A percentile compares a stretch with the other conserved stretches of the same genome.
Conservation (phyloP, 2,113 vertebrate species). For the Dipodomys spectabilis region DNA sequence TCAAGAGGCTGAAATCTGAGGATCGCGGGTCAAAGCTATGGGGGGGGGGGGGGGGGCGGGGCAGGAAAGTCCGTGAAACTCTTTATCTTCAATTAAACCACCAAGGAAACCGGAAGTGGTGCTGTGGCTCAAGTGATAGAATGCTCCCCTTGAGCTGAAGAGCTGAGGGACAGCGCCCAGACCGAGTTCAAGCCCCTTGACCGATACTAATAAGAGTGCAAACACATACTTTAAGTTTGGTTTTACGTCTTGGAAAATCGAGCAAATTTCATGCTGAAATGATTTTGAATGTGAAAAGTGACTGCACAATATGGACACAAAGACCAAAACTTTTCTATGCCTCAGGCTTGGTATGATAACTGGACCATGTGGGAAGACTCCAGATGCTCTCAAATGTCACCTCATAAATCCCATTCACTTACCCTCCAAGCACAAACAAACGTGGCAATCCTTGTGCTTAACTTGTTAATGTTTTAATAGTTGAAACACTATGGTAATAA, state of each 20-base stretch:
- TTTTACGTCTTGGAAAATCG: neutral
- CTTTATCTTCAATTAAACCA: too few relatives aligned
- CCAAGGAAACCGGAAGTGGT: too few relatives aligned
- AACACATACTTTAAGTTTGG: neutral
- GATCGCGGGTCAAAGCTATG: too few relatives aligned
- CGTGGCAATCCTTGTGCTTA: too few relatives aligned
- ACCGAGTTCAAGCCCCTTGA: too few relatives aligned
- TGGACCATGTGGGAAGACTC: constrained; percentile 45
- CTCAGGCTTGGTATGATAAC: constrained; percentile 35
- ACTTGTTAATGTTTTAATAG: constrained; percentile 31
- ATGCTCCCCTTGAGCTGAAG: too few relatives aligned
- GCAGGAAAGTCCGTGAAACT: too few relatives aligned
- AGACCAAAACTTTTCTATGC: constrained; percentile 23
- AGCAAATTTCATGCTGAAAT: constrained; percentile 23
- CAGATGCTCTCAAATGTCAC: constrained; percentile 36
- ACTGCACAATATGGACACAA: neutral
- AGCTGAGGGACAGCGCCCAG: too few relatives aligned
- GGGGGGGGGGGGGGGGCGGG: too few relatives aligned
- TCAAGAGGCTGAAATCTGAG: too few relatives aligned
- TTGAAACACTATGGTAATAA: constrained; percentile 42
- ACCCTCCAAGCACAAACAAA: neutral
- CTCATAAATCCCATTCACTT: neutral
- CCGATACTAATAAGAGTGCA: neutral
- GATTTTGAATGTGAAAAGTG: constrained; percentile 39
- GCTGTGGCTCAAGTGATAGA: too few relatives aligned